Conservation (phyloP, 2,888 invertebrate genomes). For the Pharmacophagus antenor region DNA sequence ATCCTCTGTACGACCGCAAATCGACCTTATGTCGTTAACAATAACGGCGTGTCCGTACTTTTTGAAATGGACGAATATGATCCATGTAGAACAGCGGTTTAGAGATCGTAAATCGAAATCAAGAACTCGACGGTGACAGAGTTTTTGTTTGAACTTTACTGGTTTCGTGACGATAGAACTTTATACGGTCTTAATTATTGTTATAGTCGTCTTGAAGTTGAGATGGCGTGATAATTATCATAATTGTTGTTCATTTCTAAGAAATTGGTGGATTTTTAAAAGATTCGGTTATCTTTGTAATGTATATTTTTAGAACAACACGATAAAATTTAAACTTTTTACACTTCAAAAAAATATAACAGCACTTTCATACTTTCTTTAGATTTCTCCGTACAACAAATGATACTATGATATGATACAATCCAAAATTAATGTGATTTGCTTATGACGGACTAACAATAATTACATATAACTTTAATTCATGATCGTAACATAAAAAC, state of each 20-base stretch:
- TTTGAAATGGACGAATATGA: slow-evolving; percentile 31
- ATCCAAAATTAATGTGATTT: too few species aligned
- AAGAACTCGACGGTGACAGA: slow-evolving; percentile 59
- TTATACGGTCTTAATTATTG: slow-evolving; percentile 73
- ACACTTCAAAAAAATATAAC: too few species aligned
- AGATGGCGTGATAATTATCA: slow-evolving; percentile 69
- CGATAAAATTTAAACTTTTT: neutral
- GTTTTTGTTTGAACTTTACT: slow-evolving; percentile 73
- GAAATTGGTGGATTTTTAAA: slow-evolving; percentile 48
- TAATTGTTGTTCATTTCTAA: slow-evolving; percentile 65
- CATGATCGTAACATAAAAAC: neutral
- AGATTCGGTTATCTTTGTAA: slow-evolving; percentile 35
- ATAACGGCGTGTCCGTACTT: slow-evolving; percentile 29
- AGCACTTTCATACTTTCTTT: too few species aligned
- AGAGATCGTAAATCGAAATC: slow-evolving; percentile 62
- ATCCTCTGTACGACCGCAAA: slow-evolving; percentile 27
- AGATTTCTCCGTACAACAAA: too few species aligned
- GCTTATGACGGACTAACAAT: too few species aligned
- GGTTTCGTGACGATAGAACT: slow-evolving; percentile 66
- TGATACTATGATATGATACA: too few species aligned
- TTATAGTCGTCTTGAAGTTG: slow-evolving; percentile 56
- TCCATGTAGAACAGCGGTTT: slow-evolving; percentile 43
- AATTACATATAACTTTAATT: too few species aligned
- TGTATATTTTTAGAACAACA: too few species aligned
- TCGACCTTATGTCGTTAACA: slow-evolving; percentile 28